Evolutionary conservation across 2,888 invertebrate species (phyloP).

Genomic region (Sisyra nigra): DNA sequence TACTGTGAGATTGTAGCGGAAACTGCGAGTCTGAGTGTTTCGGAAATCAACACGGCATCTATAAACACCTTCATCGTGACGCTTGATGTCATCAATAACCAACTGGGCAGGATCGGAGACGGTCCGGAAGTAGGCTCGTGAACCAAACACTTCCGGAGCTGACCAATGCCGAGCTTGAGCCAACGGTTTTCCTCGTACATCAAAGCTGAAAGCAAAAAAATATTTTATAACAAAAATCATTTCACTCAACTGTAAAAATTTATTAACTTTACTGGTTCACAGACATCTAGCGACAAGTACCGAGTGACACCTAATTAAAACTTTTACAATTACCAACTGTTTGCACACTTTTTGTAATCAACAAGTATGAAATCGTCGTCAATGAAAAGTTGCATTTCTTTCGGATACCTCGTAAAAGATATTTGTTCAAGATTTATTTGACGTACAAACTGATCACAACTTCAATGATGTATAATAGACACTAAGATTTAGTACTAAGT

Average conservation of each 20-base stretch:
- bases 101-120: conserved; percentile 65
- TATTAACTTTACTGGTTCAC: not conserved
- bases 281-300: no score
- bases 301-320: no score
- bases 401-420: no score
- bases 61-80: conserved; percentile 79
- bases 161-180: conserved; percentile 73
- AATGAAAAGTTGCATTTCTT: no score
- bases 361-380: no score
- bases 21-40: conserved; percentile 77
- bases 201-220: conserved; percentile 49
- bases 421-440: no score
- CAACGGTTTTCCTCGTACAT: conserved; percentile 69
- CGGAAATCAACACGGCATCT: conserved; percentile 81
- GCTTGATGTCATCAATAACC: conserved; percentile 66
- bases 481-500: no score
- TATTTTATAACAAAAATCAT: not conserved
- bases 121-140: conserved; percentile 70
- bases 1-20: conserved; percentile 78
- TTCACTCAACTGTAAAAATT: not conserved
- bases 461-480: no score
- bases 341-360: no score
- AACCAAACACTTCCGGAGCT: conserved; percentile 69
- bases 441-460: no score
- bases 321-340: no score